These are phyloP conservation scores for Patella ulyssiponensis DNA, from an alignment of 2,888 invertebrate genomes.

Conservation along the genomic window DNA sequence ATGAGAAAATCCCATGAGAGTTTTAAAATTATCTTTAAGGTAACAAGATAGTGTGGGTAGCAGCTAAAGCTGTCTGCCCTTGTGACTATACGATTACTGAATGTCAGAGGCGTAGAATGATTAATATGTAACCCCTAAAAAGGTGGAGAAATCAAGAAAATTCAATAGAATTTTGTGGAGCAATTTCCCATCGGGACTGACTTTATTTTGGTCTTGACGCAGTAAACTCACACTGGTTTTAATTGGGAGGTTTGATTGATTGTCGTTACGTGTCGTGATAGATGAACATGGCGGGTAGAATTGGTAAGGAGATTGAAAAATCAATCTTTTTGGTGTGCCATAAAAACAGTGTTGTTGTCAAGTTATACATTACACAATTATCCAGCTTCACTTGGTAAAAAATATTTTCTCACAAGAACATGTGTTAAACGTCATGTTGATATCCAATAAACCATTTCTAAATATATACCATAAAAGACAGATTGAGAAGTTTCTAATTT, in stretches of 20 bases:
- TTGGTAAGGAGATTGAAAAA: constrained; percentile 11
- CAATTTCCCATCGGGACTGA: not conserved
- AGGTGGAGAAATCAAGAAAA: constrained; percentile 6
- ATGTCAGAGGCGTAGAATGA: not conserved
- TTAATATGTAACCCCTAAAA: not conserved
- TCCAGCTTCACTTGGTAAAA: too few relatives aligned
- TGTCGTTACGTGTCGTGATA: constrained; percentile 5
- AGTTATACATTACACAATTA: not conserved
- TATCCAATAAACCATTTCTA: too few relatives aligned
- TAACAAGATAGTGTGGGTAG: not conserved
- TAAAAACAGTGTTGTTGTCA: constrained; percentile 1
- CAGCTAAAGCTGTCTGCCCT: not conserved
- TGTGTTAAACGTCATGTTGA: too few relatives aligned
- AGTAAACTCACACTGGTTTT: constrained; percentile 2
- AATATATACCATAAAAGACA: too few relatives aligned
- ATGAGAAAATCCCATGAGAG: not conserved
- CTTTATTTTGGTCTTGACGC: constrained; percentile 7
- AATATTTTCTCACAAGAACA: too few relatives aligned
- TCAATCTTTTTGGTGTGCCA: not conserved
- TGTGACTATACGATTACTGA: not conserved
- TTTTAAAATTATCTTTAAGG: not conserved
- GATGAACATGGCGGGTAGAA: constrained; percentile 5
- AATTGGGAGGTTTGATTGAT: constrained; percentile 12
- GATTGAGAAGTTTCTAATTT: too few relatives aligned
- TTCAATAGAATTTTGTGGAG: constrained; percentile 1